A percentile compares a stretch with the other conserved stretches of the same genome.
phyloP scores from a whole-genome alignment of 2,888 invertebrate genomes.

The Molorchus minor region DNA sequence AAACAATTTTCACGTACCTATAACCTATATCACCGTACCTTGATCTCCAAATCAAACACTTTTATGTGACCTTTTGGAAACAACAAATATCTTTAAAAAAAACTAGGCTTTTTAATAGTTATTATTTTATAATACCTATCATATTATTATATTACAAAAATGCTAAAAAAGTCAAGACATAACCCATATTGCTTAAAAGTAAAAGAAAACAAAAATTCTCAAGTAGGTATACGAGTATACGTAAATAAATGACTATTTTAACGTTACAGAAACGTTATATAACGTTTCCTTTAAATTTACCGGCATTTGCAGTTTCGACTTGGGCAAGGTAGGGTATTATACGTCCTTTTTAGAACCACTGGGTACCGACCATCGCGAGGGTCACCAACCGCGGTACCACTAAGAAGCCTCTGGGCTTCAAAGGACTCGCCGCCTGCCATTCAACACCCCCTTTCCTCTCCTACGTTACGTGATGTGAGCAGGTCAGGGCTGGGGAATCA shows the following conservation, averaged over 20 bases:
- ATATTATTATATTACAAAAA: too few species aligned
- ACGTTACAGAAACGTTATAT: conserved; percentile 1
- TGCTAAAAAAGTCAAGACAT: too few species aligned
- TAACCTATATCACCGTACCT: too few species aligned
- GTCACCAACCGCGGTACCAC: conserved; percentile 55
- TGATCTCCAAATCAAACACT: too few species aligned
- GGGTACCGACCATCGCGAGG: conserved; percentile 38
- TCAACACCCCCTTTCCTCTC: conserved; percentile 44
- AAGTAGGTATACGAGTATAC: too few species aligned
- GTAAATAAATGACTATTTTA: conserved; percentile 15
- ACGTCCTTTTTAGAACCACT: conserved; percentile 26
- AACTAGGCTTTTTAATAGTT: too few species aligned
- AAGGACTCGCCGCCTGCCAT: conserved; percentile 54
- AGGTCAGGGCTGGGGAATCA: conserved; percentile 12
- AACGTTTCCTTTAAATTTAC: conserved; percentile 2
- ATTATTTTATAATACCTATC: too few species aligned
- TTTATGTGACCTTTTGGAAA: too few species aligned
- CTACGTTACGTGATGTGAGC: conserved; percentile 12
- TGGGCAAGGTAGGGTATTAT: background rate
- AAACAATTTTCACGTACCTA: too few species aligned
- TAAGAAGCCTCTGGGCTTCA: conserved; percentile 54
- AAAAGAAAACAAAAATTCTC: too few species aligned
- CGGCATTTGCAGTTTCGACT: background rate
- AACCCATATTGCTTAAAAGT: too few species aligned
- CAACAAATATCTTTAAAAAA: too few species aligned